Percentiles rank a stretch among this genome's conserved stretches.
These are phyloP conservation scores for Sphyrna mokarran DNA, from an alignment of 2,113 vertebrate genomes.

Conservation along the genomic window DNA sequence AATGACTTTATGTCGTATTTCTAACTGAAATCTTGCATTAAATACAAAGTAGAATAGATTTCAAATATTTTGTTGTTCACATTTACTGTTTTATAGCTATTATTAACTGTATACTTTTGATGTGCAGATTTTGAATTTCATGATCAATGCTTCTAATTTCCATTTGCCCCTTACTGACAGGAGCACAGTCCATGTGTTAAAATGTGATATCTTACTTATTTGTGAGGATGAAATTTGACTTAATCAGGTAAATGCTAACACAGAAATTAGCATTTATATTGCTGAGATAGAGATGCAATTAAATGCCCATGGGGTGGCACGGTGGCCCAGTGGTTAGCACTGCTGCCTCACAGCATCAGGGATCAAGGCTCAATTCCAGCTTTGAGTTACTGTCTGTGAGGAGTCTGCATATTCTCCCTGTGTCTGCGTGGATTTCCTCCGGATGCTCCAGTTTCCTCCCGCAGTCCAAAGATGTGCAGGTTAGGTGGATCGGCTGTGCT, in stretches of 20 bases:
- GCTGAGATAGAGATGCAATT: neutral
- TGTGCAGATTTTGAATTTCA: neutral
- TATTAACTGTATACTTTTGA: neutral
- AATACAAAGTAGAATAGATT: neutral
- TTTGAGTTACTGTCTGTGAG: no score
- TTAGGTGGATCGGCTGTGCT: no score
- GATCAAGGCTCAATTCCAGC: no score
- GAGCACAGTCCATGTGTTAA: neutral
- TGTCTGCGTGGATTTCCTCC: no score
- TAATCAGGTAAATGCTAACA: neutral
- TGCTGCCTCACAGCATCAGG: no score
- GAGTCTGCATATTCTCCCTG: no score
- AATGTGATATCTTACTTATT: neutral
- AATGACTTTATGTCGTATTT: neutral
- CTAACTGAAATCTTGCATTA: neutral
- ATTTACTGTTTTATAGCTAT: neutral
- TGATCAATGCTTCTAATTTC: neutral
- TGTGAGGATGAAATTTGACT: neutral
- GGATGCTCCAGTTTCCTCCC: no score
- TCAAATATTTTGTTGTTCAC: neutral
- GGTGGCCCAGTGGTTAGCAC: no score
- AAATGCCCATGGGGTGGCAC: no score
- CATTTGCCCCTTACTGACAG: neutral
- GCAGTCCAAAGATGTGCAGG: no score
- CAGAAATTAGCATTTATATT: neutral